Base-by-base conservation (phyloP, 2,113 vertebrate genomes). In the Hippocampus zosterae region DNA sequence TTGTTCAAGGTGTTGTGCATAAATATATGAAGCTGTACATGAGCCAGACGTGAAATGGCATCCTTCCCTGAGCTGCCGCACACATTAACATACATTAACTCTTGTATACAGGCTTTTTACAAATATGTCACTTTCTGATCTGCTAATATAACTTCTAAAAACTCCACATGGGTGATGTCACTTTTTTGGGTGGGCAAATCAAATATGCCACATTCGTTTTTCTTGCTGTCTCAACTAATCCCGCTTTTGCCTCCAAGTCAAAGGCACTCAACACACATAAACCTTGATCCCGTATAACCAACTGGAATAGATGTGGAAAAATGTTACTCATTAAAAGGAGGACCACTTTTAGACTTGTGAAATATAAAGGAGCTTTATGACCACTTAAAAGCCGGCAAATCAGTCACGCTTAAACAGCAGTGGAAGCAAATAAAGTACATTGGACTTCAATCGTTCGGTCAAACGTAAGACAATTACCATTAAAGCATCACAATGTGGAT, bases 111-210 rank as follows among this genome's bases (percentile, higher is more conserved):
- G 27, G 50, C 73, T 63, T 67, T 81, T 65, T 65, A 79, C 61
- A 73, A 75, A 71, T 41, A 56, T 13, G 62, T 56, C 10, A 67
- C 70, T 67, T 63, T 70, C 6, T 1, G 18, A 46, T 71, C 46
- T 75, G 73, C 44, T 79, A 71, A 81, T 73, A 76, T 82, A 77
- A 84, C 71, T 69, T 68, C 55, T 63, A 76, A 71, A 67, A 65
- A 71, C 52, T 70, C 52, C 80, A 77, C 40, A 29, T 44, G 41
- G 77, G 81, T 87, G 85, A 87, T 83, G 85, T 87, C 85, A 87
- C 68, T 78, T 55, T 55, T 55, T 55, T 0, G 56, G 4, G 25
- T 5, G 0, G n/a, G 21, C n/a, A 29, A 18, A 25, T 25, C 61
- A 71, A 75, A 68, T 25, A 56, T 18, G 62, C 44, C 8, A 67